These are phyloP conservation scores for Cerastoderma edule DNA, from an alignment of 2,888 invertebrate genomes.

Conservation along the genomic window DNA sequence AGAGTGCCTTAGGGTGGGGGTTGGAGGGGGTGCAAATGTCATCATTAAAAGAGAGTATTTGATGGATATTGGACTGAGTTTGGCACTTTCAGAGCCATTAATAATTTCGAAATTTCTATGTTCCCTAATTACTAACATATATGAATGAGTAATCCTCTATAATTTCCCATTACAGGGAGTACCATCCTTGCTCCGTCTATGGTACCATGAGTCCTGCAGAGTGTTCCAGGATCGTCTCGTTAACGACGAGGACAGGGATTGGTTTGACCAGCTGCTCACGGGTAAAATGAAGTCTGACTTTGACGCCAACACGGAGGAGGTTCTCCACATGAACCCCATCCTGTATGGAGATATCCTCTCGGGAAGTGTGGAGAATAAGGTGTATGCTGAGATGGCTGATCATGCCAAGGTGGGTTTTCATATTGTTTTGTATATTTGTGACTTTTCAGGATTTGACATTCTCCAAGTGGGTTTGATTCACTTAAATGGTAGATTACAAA, in stretches of 20 bases:
- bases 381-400: conserved; percentile 88
- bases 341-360: conserved; percentile 89
- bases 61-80: too few species aligned
- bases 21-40: too few species aligned
- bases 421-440: not conserved
- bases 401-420: conserved; percentile 85
- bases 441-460: too few species aligned
- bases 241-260: conserved; percentile 83
- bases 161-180: conserved; percentile 75
- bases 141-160: too few species aligned
- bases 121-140: too few species aligned
- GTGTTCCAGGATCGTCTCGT: conserved; percentile 84
- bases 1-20: too few species aligned
- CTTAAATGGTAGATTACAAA: too few species aligned
- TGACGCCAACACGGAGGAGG: conserved; percentile 84
- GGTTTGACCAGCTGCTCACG: conserved; percentile 81
- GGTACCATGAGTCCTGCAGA: conserved; percentile 84
- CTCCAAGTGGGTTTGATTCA: too few species aligned
- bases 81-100: too few species aligned
- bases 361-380: conserved; percentile 83
- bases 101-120: too few species aligned
- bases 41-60: too few species aligned
- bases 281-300: conserved; percentile 86
- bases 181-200: conserved; percentile 80
- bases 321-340: conserved; percentile 86